A percentile compares a stretch with the other conserved stretches of the same genome.
Evolutionary conservation across 2,888 invertebrate genomes (phyloP).

Genomic region (Mesochorus sp.): DNA sequence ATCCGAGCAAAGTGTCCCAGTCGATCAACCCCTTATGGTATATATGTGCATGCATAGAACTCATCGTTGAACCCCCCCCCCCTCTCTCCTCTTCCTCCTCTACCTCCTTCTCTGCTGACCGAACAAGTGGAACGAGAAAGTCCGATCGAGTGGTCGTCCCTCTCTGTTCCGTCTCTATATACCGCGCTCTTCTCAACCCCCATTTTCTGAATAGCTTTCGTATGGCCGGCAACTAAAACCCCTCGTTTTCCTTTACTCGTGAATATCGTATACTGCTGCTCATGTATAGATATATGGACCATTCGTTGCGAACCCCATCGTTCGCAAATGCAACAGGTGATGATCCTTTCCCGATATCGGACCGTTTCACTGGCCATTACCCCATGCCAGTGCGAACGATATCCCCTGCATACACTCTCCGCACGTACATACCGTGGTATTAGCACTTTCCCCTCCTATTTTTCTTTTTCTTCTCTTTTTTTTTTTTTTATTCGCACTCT

Average conservation of each 20-base stretch:
- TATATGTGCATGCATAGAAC: slow-evolving; percentile 55
- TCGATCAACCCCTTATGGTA: slow-evolving; percentile 50
- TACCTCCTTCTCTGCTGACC: too few relatives aligned
- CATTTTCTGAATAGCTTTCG: slow-evolving; percentile 80
- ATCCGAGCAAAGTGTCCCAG: slow-evolving; percentile 50
- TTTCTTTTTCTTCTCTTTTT: slow-evolving; percentile 35
- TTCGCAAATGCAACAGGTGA: slow-evolving; percentile 81
- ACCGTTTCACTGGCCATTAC: slow-evolving; percentile 67
- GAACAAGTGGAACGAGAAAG: slow-evolving; percentile 40
- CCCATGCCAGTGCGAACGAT: slow-evolving; percentile 57
- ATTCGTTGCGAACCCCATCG: slow-evolving; percentile 78
- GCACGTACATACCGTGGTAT: slow-evolving; percentile 44
- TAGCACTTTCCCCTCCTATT: slow-evolving; percentile 56
- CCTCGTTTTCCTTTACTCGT: slow-evolving; percentile 69
- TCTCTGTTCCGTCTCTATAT: slow-evolving; percentile 74
- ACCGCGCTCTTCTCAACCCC: slow-evolving; percentile 70
- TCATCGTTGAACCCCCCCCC: slow-evolving; percentile 32
- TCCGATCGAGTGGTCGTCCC: slow-evolving; percentile 64
- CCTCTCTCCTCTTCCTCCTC: too few relatives aligned
- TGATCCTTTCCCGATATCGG: slow-evolving; percentile 81
- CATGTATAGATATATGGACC: slow-evolving; percentile 20
- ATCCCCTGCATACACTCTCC: slow-evolving; percentile 44
- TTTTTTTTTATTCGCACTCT: slow-evolving; percentile 60
- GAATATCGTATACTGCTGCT: slow-evolving; percentile 34
- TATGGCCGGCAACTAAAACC: slow-evolving; percentile 73